Base-by-base conservation (phyloP, 2,888 invertebrate genomes). In the Drosophila siamana region DNA sequence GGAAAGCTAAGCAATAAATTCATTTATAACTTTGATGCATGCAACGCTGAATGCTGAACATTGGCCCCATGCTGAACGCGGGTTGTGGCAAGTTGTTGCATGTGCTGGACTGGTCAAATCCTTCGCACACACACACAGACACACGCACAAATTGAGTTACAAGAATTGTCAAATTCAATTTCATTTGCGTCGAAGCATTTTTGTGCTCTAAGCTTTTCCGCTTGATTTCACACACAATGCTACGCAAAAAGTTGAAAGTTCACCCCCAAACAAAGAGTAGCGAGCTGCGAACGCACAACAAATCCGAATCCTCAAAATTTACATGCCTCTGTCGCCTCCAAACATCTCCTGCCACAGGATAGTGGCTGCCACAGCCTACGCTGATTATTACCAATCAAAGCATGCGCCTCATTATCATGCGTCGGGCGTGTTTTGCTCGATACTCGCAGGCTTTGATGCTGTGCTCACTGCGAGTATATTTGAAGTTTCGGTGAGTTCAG, bases 111-210 rank as follows among this genome's bases (percentile, higher is more conserved):
- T 69, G 77, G 74, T 69, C 67, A 78, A 80, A 78, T 75, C 61
- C 13, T n/a, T 73, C 68, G 3, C 19, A 67, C 62, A 68, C 67
- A n/a, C n/a, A n/a, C n/a, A n/a, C n/a, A n/a, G n/a, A n/a, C n/a
- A n/a, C n/a, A n/a, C n/a, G n/a, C n/a, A 84, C 69, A 80, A 86
- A 80, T 80, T 65, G 69, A 78, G 81, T 81, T 84, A 73, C 67
- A 71, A 65, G 70, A 71, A 78, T 71, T 86, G 73, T 66, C 75
- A 78, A 81, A 84, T 86, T 78, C 69, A 80, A 80, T 86, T 80
- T 71, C 69, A 78, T 82, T 86, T 74, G 59, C 69, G 66, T 68
- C 64, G n/a, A 43, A 24, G 56, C 52, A 62, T 62, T 59, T 59
- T 19, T 3, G 19, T 63, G 50, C 16, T 62, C 46, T 30, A 51